Evolutionary conservation across 1,140 invertebrate species (phyloP).

Genomic region (Centruroides sculpturatus): DNA sequence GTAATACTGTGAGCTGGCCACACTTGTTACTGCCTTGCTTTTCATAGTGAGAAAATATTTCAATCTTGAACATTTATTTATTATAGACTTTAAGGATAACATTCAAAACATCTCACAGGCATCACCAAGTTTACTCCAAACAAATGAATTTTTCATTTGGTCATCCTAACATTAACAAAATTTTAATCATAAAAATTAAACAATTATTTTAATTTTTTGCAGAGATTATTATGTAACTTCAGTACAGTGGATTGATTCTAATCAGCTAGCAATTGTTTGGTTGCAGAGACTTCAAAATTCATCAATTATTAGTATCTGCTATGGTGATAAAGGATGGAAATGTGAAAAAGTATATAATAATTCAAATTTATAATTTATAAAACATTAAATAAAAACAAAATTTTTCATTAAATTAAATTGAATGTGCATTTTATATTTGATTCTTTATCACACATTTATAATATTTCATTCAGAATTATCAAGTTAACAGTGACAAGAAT

Average conservation of each 20-base stretch:
- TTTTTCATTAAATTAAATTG: neutral
- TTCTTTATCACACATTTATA: neutral
- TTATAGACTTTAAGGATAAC: too few relatives aligned
- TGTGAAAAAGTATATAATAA: conserved; percentile 34
- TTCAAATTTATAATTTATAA: conserved; percentile 46
- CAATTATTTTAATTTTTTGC: conserved; percentile 6
- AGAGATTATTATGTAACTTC: conserved; percentile 86
- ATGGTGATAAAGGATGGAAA: conserved; percentile 49
- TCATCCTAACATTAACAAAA: too few relatives aligned
- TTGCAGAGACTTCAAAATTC: conserved; percentile 76
- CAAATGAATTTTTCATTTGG: too few relatives aligned
- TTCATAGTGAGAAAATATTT: too few relatives aligned
- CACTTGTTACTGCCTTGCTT: too few relatives aligned
- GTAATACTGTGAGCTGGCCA: too few relatives aligned
- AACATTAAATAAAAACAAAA: neutral
- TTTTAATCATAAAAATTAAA: neutral
- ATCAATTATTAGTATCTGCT: conserved; percentile 69
- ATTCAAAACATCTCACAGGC: too few relatives aligned
- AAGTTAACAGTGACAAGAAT: conserved; percentile 3
- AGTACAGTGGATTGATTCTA: conserved; percentile 69
- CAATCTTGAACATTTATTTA: too few relatives aligned
- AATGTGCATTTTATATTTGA: neutral
- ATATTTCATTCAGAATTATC: conserved; percentile 2
- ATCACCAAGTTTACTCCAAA: too few relatives aligned
- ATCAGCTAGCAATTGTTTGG: conserved; percentile 74